Percentiles rank a stretch among this genome's conserved stretches.
Evolutionary conservation across 2,797 vertebrate species (phyloP).

Genomic region (Buceros bicornis): DNA sequence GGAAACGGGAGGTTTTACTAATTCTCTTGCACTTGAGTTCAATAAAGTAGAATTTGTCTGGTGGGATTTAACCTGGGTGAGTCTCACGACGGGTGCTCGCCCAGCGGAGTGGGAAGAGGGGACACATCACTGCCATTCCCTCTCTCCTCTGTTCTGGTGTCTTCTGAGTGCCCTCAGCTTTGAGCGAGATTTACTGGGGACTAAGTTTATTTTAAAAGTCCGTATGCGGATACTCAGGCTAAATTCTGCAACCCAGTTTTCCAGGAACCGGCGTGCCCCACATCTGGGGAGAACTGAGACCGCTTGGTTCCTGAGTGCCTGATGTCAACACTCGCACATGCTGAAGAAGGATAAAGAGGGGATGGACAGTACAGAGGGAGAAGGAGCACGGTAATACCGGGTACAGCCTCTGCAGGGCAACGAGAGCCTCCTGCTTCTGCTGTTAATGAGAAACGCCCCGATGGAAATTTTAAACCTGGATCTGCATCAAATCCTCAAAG

Average conservation of each 20-base stretch:
- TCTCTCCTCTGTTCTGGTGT: not conserved
- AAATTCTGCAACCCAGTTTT: not conserved
- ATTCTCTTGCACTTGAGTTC: slow-evolving; percentile 44
- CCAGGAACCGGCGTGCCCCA: fast-evolving
- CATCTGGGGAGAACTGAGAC: not conserved
- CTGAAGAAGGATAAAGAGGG: not conserved
- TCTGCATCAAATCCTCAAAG: not conserved
- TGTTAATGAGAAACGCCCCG: not conserved
- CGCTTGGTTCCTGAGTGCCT: fast-evolving
- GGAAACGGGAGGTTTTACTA: slow-evolving; percentile 36
- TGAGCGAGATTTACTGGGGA: not conserved
- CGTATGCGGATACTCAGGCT: not conserved
- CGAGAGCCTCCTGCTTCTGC: not conserved
- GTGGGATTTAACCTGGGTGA: slow-evolving; percentile 28
- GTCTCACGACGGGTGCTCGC: slow-evolving; percentile 35
- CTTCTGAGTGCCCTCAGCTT: slow-evolving; percentile 11
- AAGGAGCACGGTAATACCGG: not conserved
- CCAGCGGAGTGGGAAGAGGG: slow-evolving; percentile 13
- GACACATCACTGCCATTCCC: not conserved
- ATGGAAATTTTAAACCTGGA: slow-evolving; percentile 7
- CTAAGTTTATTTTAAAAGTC: not conserved
- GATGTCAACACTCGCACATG: not conserved
- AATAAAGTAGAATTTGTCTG: slow-evolving; percentile 48
- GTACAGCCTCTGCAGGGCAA: not conserved
- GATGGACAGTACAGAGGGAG: not conserved